These are phyloP conservation scores for Lagopus muta DNA, from an alignment of 2,113 vertebrate species.

Conservation along the genomic window DNA sequence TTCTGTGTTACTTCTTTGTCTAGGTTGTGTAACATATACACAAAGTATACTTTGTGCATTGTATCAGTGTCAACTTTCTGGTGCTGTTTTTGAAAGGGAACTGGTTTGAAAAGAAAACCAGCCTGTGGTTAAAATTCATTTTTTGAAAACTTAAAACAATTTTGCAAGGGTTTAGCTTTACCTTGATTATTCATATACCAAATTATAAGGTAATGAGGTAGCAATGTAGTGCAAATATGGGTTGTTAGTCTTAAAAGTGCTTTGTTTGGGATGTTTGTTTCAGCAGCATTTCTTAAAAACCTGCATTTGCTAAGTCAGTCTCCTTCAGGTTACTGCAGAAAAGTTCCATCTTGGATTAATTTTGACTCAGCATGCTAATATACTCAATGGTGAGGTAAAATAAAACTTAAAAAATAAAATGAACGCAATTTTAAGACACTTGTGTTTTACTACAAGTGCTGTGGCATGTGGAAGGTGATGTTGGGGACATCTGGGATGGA, in stretches of 20 bases:
- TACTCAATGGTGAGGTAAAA: not conserved
- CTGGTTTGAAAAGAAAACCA: not conserved
- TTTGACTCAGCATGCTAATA: not conserved
- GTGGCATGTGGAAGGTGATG: not conserved
- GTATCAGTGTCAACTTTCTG: not conserved
- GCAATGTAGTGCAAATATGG: not conserved
- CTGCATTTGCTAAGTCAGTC: not conserved
- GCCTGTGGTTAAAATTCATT: not conserved
- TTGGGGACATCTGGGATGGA: not conserved
- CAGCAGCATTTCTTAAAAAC: not conserved
- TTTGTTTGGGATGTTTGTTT: not conserved
- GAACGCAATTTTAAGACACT: not conserved
- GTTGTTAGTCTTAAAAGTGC: not conserved
- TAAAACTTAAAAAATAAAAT: not conserved
- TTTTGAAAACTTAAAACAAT: not conserved
- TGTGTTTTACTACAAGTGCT: not conserved
- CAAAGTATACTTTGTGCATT: not conserved
- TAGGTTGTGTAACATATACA: not conserved
- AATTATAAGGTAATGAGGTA: not conserved
- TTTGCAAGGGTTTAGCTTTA: not conserved
- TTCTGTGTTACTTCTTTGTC: not conserved
- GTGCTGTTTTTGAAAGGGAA: slow-evolving; percentile 19
- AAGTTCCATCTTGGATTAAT: not conserved
- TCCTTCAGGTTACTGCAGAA: not conserved
- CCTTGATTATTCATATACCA: no score